phyloP scores from a whole-genome alignment of 2,797 vertebrate genomes.

The Silurus aristotelis region DNA sequence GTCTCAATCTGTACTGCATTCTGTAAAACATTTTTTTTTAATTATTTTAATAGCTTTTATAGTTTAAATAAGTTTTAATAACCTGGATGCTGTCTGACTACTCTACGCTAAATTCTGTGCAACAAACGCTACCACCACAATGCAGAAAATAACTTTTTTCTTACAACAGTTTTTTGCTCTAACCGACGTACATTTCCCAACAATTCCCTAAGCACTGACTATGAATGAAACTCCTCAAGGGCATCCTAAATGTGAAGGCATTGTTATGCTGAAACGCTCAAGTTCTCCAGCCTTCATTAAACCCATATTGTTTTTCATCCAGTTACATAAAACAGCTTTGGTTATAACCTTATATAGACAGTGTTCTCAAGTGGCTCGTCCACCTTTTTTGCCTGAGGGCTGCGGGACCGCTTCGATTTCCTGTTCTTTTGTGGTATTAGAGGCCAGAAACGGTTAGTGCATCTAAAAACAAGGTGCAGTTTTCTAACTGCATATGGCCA shows the following conservation, averaged over 20 bases:
- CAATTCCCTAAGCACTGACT: not conserved
- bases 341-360: slow-evolving; percentile 23
- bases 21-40: not conserved
- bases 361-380: slow-evolving; percentile 26
- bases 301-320: slow-evolving; percentile 27
- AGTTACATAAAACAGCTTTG: slow-evolving; percentile 29
- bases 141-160: slow-evolving; percentile 24
- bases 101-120: not conserved
- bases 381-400: slow-evolving; percentile 12
- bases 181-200: not conserved
- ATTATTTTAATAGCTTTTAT: slow-evolving; percentile 19
- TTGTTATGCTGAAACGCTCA: slow-evolving; percentile 26
- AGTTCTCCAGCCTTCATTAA: slow-evolving; percentile 23
- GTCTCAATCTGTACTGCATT: slow-evolving; percentile 1
- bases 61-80: not conserved
- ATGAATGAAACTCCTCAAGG: slow-evolving; percentile 30
- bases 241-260: slow-evolving; percentile 1
- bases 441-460: not conserved
- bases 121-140: not conserved
- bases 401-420: slow-evolving; percentile 16
- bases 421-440: slow-evolving; percentile 7
- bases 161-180: slow-evolving; percentile 14
- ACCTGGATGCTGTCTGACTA: not conserved
- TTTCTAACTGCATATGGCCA: not conserved
- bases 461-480: not conserved